Conservation (phyloP, 1,140 invertebrate genomes). For the Drosophila tropicalis region DNA sequence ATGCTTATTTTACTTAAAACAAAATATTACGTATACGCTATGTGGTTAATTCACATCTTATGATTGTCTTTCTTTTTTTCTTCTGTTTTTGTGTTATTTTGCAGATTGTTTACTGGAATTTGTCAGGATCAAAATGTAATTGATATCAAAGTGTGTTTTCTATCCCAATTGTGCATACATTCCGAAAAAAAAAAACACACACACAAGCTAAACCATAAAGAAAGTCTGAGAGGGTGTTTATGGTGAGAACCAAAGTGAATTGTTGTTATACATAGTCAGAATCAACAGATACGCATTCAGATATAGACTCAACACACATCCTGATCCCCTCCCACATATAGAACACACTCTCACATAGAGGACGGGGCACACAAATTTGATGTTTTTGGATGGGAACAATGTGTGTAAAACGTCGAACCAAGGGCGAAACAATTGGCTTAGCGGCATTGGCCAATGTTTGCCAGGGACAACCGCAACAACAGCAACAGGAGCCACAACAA, state of each 20-base stretch:
- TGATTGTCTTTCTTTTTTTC: not conserved
- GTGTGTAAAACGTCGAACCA: constrained; percentile 38
- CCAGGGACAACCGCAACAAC: constrained; percentile 50
- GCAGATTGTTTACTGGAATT: constrained; percentile 40
- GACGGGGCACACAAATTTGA: constrained; percentile 20
- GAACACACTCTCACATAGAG: not conserved
- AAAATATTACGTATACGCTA: constrained; percentile 49
- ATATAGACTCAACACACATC: constrained; percentile 18
- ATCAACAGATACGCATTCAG: constrained; percentile 19
- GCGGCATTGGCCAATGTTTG: constrained; percentile 32
- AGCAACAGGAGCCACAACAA: constrained; percentile 48
- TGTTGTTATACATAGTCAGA: constrained; percentile 36
- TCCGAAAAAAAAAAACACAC: constrained; percentile 1
- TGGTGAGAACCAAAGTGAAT: not conserved
- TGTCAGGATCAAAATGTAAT: constrained; percentile 27
- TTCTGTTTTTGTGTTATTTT: constrained; percentile 25
- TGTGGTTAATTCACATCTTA: not conserved
- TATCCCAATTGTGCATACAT: constrained; percentile 43
- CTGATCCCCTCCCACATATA: not conserved
- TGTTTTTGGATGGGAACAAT: constrained; percentile 63
- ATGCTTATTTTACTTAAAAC: no score
- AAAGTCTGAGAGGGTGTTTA: not conserved
- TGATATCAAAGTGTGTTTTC: constrained; percentile 31
- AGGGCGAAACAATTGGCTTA: constrained; percentile 34
- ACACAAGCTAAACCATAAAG: no score